Evolutionary conservation across 2,888 invertebrate genomes (phyloP).

Genomic region (Serripes groenlandicus): DNA sequence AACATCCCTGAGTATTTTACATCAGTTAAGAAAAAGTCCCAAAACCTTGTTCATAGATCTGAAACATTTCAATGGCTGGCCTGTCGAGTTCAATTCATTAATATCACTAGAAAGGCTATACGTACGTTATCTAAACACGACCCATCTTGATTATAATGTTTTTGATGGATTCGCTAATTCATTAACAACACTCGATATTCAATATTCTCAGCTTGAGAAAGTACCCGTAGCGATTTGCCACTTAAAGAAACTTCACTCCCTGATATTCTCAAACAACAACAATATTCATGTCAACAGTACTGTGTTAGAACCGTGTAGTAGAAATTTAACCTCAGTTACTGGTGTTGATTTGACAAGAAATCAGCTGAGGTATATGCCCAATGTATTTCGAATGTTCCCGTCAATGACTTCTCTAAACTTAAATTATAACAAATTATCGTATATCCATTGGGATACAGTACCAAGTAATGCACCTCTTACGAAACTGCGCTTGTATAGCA

Average conservation of each 20-base stretch:
- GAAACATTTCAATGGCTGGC: background rate
- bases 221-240: background rate
- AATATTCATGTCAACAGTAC: background rate
- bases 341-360: background rate
- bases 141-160: background rate
- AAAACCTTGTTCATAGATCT: background rate
- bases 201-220: background rate
- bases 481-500: background rate
- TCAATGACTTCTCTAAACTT: background rate
- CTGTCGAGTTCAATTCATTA: background rate
- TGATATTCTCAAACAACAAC: background rate
- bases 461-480: background rate
- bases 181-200: background rate
- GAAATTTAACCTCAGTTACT: background rate
- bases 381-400: background rate
- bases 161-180: constrained; percentile 3
- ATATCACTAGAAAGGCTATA: background rate
- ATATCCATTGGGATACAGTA: constrained; percentile 9
- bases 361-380: background rate
- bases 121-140: background rate
- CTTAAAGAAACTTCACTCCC: background rate
- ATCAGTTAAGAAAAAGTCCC: background rate
- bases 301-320: background rate
- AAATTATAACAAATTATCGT: background rate
- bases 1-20: background rate